Percentiles rank a stretch among this genome's conserved stretches.
phyloP scores from a whole-genome alignment of 2,888 invertebrate genomes.

The Monoplex corrugatus region DNA sequence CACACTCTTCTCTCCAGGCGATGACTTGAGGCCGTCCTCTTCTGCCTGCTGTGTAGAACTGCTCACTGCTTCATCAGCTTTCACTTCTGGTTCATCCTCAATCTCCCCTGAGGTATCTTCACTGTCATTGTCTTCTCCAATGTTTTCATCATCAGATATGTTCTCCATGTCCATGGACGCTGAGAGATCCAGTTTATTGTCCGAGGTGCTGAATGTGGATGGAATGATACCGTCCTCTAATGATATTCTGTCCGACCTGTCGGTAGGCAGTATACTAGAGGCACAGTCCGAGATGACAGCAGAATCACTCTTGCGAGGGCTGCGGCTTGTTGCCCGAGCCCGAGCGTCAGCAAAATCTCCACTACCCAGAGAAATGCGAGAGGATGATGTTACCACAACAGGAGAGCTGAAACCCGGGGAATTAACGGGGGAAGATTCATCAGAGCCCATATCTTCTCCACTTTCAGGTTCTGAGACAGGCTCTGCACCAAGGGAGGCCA shows the following conservation, averaged over 20 bases:
- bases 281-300: constrained; percentile 19
- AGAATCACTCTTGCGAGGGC: constrained; percentile 23
- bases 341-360: not conserved
- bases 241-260: constrained; percentile 26
- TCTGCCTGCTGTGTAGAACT: constrained; percentile 19
- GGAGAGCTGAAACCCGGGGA: constrained; percentile 22
- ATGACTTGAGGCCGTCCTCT: not conserved
- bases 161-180: constrained; percentile 55
- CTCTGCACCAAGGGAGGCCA: constrained; percentile 43
- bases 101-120: constrained; percentile 41
- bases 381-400: constrained; percentile 41
- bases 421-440: constrained; percentile 38
- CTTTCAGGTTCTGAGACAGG: constrained; percentile 48
- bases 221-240: constrained; percentile 25
- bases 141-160: constrained; percentile 58
- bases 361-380: constrained; percentile 32
- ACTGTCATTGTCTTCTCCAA: constrained; percentile 55
- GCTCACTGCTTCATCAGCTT: constrained; percentile 40
- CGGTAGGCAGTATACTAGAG: not conserved
- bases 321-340: not conserved
- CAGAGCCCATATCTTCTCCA: constrained; percentile 50
- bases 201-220: not conserved
- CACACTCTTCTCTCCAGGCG: constrained; percentile 25
- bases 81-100: not conserved
- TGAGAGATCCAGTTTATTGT: constrained; percentile 31